phyloP scores from a whole-genome alignment of 2,797 vertebrate species.

The Sebastes matsubarae region DNA sequence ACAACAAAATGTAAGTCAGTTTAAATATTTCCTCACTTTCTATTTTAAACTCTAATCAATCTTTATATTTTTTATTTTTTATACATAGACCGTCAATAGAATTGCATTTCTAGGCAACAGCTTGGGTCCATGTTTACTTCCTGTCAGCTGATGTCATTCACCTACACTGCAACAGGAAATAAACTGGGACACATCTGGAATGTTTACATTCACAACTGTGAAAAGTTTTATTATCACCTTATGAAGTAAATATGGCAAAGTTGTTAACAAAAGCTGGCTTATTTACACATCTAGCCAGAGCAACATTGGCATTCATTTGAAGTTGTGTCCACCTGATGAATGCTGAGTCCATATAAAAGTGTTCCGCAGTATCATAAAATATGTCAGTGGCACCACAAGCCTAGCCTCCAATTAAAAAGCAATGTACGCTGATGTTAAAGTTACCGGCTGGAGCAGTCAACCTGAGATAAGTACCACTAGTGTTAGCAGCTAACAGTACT shows the following conservation, averaged over 20 bases:
- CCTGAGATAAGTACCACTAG: not conserved
- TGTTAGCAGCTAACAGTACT: not conserved
- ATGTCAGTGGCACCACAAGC: not conserved
- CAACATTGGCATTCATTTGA: not conserved
- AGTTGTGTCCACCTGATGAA: not conserved
- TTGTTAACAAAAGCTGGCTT: too few relatives aligned
- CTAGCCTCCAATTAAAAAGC: not conserved
- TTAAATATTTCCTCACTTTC: not conserved
- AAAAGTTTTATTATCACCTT: not conserved
- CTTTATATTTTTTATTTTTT: too few relatives aligned
- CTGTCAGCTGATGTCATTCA: too few relatives aligned
- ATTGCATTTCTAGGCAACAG: too few relatives aligned
- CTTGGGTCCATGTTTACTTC: too few relatives aligned
- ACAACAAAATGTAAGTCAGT: not conserved
- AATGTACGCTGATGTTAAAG: not conserved
- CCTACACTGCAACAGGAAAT: too few relatives aligned
- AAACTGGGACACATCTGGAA: too few relatives aligned
- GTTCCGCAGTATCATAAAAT: not conserved
- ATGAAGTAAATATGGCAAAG: not conserved
- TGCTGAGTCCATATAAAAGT: not conserved
- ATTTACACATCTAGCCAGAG: not conserved
- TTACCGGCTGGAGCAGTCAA: not conserved
- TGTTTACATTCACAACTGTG: too few relatives aligned
- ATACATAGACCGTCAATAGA: not conserved
- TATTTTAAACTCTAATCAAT: not conserved